A percentile compares a stretch with the other conserved stretches of the same genome.
Evolutionary conservation across 2,888 invertebrate genomes (phyloP).

Genomic region (Phlogophora meticulosa): DNA sequence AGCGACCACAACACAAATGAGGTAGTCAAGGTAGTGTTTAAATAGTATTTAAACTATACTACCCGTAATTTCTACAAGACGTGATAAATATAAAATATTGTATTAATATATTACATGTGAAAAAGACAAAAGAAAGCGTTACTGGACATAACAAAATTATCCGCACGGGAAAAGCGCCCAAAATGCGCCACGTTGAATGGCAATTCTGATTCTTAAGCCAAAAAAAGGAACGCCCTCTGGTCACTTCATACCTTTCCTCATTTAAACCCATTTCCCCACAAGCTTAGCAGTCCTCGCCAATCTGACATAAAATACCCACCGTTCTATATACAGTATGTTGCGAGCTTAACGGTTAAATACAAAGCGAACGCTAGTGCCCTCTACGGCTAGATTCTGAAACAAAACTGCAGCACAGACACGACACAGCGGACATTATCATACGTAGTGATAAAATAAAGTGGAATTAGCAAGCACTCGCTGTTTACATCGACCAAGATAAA

Average conservation of each 20-base stretch:
- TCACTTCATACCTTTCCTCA: not conserved
- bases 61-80: too few relatives aligned
- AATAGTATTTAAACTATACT: too few relatives aligned
- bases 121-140: too few relatives aligned
- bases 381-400: constrained; percentile 50
- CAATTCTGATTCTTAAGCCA: too few relatives aligned
- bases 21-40: too few relatives aligned
- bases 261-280: constrained; percentile 10
- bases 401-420: constrained; percentile 53
- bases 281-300: constrained; percentile 10
- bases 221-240: too few relatives aligned
- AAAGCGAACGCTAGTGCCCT: constrained; percentile 49
- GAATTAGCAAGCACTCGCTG: constrained; percentile 45
- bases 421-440: constrained; percentile 57
- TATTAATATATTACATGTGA: too few relatives aligned
- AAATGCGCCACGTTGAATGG: too few relatives aligned
- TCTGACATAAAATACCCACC: constrained; percentile 16
- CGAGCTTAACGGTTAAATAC: constrained; percentile 48
- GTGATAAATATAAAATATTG: too few relatives aligned
- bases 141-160: too few relatives aligned
- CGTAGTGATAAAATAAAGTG: constrained; percentile 56
- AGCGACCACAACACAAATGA: too few relatives aligned
- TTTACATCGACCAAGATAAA: constrained; percentile 45
- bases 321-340: constrained; percentile 36
- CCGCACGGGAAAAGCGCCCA: too few relatives aligned